These are phyloP conservation scores for Camponotus fellah DNA, from an alignment of 2,888 invertebrate genomes.

Conservation along the genomic window DNA sequence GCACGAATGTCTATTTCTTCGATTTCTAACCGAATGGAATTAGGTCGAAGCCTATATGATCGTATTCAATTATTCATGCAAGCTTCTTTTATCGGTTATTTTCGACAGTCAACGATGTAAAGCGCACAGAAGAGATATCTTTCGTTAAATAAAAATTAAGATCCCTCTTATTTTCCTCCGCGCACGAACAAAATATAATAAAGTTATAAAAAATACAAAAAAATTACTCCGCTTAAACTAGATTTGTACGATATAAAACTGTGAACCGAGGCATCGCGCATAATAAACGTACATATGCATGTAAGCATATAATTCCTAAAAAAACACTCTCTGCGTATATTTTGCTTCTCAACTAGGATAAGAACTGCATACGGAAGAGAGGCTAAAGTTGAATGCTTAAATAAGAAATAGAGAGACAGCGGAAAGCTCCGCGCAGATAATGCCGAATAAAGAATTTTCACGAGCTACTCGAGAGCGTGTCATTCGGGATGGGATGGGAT, in stretches of 20 bases:
- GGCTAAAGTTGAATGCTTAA: not conserved
- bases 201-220: not conserved
- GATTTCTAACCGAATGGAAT: constrained; percentile 22
- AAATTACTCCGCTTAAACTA: not conserved
- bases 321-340: not conserved
- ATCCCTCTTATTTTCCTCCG: not conserved
- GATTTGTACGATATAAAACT: not conserved
- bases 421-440: constrained; percentile 40
- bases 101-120: not conserved
- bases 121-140: not conserved
- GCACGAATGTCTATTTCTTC: constrained; percentile 7
- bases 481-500: constrained; percentile 6
- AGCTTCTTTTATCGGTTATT: not conserved
- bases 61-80: constrained; percentile 24
- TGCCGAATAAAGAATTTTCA: constrained; percentile 58
- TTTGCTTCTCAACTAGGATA: not conserved
- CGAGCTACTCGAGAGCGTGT: constrained; percentile 29
- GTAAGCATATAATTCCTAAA: not conserved
- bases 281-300: not conserved
- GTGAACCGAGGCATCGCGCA: not conserved
- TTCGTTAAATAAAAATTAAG: not conserved
- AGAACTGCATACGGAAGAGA: constrained; percentile 1
- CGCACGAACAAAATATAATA: not conserved
- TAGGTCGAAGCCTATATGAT: not conserved
- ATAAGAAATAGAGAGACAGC: not conserved